A percentile compares a stretch with the other conserved stretches of the same genome.
phyloP scores from a whole-genome alignment of 2,797 vertebrate genomes.

The Hydrolagus colliei region DNA sequence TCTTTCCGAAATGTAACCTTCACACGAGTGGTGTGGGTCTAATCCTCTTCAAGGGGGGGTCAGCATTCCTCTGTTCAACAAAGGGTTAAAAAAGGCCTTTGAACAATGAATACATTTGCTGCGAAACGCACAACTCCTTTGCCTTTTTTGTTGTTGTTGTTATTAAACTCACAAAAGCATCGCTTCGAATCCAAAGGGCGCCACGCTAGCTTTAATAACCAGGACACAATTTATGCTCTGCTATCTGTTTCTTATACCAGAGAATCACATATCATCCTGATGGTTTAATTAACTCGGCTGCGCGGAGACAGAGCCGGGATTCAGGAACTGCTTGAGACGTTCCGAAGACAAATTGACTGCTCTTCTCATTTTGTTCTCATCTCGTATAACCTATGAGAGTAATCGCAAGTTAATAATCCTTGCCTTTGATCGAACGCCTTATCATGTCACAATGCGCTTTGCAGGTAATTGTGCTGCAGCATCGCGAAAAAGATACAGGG shows the following conservation, averaged over 20 bases:
- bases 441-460: no score
- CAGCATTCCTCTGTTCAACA: no score
- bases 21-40: no score
- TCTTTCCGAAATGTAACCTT: no score
- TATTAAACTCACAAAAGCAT: neutral
- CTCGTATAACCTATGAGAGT: neutral
- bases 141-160: neutral
- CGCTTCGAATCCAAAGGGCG: neutral
- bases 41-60: no score
- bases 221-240: neutral
- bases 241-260: neutral
- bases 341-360: neutral
- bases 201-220: conserved; percentile 10
- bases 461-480: no score
- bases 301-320: neutral
- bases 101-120: neutral
- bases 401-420: no score
- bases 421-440: no score
- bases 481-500: no score
- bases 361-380: neutral
- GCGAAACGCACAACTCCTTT: neutral
- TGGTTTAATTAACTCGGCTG: conserved; percentile 19
- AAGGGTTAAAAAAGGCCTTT: neutral
- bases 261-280: conserved; percentile 5
- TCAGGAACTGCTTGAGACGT: neutral